Base-by-base conservation (phyloP, 2,888 invertebrate species). In the Tryphoninae sp. region DNA sequence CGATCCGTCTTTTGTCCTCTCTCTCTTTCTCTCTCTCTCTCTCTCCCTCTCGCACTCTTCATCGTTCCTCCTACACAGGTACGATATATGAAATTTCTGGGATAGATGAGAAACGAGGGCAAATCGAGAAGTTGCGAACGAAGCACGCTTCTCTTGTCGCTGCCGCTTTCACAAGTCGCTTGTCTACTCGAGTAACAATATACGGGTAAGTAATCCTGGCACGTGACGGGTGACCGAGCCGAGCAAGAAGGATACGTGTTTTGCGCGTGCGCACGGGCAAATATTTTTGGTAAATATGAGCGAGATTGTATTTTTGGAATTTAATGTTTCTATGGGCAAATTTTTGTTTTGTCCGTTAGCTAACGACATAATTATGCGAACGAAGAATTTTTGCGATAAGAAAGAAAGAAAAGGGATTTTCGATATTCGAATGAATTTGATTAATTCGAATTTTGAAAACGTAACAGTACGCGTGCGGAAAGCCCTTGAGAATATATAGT, bases 131-230 rank as follows among this genome's bases (percentile, higher is more conserved):
- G 4, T 33, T 33, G 22, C 33, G 16, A 72, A 62, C 59, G 19
- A 55, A 71, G 45, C 16, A 40, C 45, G 45, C 33, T 3, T 26
- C 11, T n/a, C 8, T 33, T 33, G 33, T 33, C 33, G 33, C 7
- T 6, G 6, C 2, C 19, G n/a, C 7, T 23, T 72, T 16, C 19
- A 11, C 62, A 11, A 13, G 23, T 13, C n/a, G 13, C 49, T 72
- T 51, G 53, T 73, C 64, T 53, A 53, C 26, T 53, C 64, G 64
- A 64, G 62, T 64, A 64, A 64, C 49, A 13, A 13, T 67, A 49
- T 67, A 51, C n/a, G 49, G 49, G 49, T 67, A 51, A 67, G 45
- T 51, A 67, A 67, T 67, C 23, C 65, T 51, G 65, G 65, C 49
- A 23, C 65, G 49, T 67, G 65, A 51, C 49, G 49, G 51, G 51